phyloP scores from a whole-genome alignment of 2,797 vertebrate genomes.

The Ispidina lecontei region DNA sequence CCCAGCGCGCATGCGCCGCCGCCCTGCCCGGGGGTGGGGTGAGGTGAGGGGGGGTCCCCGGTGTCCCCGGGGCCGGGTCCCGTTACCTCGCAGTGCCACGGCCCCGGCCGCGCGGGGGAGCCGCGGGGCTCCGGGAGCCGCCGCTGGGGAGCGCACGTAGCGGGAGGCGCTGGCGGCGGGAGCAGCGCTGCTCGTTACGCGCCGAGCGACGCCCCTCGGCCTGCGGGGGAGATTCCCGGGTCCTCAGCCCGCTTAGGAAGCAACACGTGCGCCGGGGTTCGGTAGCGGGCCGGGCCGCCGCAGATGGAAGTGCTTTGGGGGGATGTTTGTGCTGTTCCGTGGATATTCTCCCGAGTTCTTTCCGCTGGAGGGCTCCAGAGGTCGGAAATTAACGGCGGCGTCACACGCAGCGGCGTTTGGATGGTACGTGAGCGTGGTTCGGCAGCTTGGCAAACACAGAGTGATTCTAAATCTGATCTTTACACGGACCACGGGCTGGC shows the following conservation, averaged over 20 bases:
- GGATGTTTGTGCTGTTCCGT: neutral
- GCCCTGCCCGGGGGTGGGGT: too few relatives aligned
- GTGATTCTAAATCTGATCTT: neutral
- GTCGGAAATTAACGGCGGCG: neutral
- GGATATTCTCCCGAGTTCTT: neutral
- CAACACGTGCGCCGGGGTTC: neutral
- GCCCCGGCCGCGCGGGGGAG: neutral
- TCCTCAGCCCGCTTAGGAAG: neutral
- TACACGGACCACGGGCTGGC: neutral
- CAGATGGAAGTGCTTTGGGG: neutral
- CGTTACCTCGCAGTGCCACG: neutral
- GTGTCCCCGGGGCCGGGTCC: neutral
- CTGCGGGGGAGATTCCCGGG: fast-evolving
- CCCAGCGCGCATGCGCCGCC: conserved; percentile 44
- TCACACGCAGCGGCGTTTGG: neutral
- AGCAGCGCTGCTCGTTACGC: too few relatives aligned
- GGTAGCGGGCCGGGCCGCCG: neutral
- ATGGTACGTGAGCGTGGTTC: neutral
- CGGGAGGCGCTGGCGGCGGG: neutral
- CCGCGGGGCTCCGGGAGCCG: neutral
- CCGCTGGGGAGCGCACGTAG: neutral
- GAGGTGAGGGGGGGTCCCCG: neutral
- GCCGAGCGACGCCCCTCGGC: fast-evolving
- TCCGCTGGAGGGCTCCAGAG: conserved; percentile 44
- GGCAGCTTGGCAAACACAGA: fast-evolving